Evolutionary conservation across 2,888 invertebrate species (phyloP), one percentile per base, ranked within the genome.

Genomic region (Myathropa florea): DNA sequence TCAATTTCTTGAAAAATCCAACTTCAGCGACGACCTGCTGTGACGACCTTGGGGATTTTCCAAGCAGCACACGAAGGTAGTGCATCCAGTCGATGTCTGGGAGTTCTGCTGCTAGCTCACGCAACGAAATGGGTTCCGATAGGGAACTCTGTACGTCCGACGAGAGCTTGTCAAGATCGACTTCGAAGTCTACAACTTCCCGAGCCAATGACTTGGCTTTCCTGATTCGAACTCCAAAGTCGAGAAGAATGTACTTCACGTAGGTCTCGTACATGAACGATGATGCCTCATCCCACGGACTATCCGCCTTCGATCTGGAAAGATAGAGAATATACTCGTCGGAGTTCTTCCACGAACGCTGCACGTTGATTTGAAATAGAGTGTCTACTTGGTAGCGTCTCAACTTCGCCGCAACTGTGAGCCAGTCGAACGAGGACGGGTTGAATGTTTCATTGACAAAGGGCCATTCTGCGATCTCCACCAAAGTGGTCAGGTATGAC

Each of bases 331-430:
- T 86, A 2, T 88, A 81, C 63, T 92, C 90, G 3, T 90, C 90
- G 0, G 90, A 90, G 2, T 89, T 88, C 89, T 91, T 92, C 92
- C 92, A 92, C n/a, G 91, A 92, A 14, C 90, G 88, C 39, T 91
- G 90, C 3, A 91, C 89, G 3, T 89, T n/a, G 0, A 91, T 87
- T 0, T 90, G 89, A 88, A 91, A 91, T 0, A 92, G 36, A 0
- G 91, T 88, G 12, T 91, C 89, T 0, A 89, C 90, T 10, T 91
- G 91, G 55, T 89, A 89, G n/a, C 87, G 90, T 0, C 92, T 89
- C 77, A 92, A 36, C 0, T 89, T 89, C 0, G 91, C 92, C n/a
- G 89, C 89, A 36, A 90, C 89, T 14, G 89, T 75, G 6, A 89
- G 39, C 91, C 91, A 91, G 21, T 90, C 89, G n/a, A 90, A 90